These are phyloP conservation scores for Hemibagrus wyckioides DNA, from an alignment of 2,113 vertebrate genomes.

Conservation along the genomic window DNA sequence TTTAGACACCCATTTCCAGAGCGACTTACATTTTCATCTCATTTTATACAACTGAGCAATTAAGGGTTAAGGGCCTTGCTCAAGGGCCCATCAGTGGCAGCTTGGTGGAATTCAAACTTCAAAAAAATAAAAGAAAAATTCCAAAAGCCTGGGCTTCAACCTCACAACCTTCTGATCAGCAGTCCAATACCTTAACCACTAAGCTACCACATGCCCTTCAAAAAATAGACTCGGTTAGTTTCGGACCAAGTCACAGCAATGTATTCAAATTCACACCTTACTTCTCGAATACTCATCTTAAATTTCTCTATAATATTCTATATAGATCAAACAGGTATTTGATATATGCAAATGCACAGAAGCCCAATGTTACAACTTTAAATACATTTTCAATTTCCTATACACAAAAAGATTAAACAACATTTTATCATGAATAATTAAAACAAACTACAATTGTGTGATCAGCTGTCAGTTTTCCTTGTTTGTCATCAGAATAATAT, in stretches of 20 bases:
- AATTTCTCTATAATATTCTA: neutral
- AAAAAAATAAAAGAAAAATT: too few species aligned
- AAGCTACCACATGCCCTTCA: too few species aligned
- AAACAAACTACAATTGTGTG: neutral
- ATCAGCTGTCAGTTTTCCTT: neutral
- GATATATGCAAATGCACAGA: neutral
- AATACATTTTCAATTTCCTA: neutral
- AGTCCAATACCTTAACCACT: too few species aligned
- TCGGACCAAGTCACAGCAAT: neutral
- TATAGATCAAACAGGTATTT: neutral
- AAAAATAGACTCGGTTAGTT: too few species aligned
- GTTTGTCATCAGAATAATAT: neutral
- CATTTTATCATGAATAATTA: neutral
- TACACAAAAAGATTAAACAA: neutral
- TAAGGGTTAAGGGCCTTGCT: too few species aligned
- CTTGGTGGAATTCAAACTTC: too few species aligned
- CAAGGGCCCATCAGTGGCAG: too few species aligned
- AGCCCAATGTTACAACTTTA: neutral
- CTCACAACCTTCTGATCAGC: too few species aligned
- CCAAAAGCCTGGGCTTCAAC: too few species aligned
- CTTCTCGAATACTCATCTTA: neutral
- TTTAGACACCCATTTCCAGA: too few species aligned
- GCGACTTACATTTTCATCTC: too few species aligned
- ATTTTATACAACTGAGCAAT: too few species aligned
- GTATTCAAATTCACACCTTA: neutral